Conservation (phyloP, 2,113 vertebrate genomes). For the Numida meleagris region DNA sequence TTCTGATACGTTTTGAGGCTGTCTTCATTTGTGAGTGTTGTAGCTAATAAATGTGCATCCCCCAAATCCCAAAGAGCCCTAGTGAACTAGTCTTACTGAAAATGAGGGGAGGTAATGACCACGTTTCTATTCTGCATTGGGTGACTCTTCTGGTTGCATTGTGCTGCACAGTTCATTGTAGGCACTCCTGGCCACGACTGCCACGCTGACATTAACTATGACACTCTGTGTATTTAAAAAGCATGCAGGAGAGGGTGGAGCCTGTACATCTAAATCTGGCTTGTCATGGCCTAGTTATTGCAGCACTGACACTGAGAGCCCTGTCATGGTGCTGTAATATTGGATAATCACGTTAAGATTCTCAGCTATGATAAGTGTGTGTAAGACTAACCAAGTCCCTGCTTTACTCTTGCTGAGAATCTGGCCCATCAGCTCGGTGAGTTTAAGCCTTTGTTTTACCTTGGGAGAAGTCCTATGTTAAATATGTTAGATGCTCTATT, state of each 20-base stretch:
- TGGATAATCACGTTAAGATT: constrained; percentile 52
- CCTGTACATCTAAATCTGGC: constrained; percentile 45
- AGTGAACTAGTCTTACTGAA: not conserved
- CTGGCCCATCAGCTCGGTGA: fast-evolving
- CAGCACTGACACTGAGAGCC: not conserved
- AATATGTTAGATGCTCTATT: not conserved
- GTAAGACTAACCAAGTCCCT: not conserved
- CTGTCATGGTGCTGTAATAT: not conserved
- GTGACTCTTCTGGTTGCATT: not conserved
- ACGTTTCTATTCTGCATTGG: not conserved
- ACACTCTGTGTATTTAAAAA: not conserved
- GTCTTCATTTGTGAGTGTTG: not conserved
- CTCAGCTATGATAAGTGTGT: not conserved
- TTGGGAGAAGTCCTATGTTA: not conserved
- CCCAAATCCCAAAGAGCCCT: not conserved
- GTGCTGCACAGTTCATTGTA: not conserved
- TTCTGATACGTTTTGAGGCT: not conserved
- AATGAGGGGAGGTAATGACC: fast-evolving
- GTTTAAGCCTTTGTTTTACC: not conserved
- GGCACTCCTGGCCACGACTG: not conserved
- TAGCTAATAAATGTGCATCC: not conserved
- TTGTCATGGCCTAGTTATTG: constrained; percentile 55
- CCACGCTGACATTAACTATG: not conserved
- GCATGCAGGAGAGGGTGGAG: constrained; percentile 1
- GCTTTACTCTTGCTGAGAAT: not conserved